Conservation (phyloP, 2,113 vertebrate species). For the Pollimyrus isidori region DNA sequence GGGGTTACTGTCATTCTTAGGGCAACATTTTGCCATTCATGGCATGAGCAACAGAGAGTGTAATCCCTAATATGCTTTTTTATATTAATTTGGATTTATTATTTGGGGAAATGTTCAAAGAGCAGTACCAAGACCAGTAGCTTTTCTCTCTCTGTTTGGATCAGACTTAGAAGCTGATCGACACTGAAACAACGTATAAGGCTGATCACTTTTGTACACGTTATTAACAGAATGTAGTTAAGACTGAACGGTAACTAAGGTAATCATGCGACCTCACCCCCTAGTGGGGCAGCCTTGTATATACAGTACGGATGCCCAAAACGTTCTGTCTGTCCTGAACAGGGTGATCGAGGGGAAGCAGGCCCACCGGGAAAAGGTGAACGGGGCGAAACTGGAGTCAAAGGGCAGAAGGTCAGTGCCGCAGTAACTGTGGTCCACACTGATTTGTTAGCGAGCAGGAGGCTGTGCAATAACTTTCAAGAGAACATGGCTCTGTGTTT, state of each 20-base stretch:
- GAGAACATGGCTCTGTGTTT: not conserved
- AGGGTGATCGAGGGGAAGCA: slow-evolving; percentile 87
- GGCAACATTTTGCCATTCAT: not conserved
- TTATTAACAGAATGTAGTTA: not conserved
- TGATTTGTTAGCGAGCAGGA: not conserved
- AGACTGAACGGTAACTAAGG: not conserved
- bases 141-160: not conserved
- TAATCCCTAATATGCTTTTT: not conserved
- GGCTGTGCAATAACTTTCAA: not conserved
- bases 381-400: slow-evolving; percentile 71
- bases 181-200: not conserved
- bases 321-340: slow-evolving; percentile 5
- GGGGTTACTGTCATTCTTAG: not conserved
- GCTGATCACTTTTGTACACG: not conserved
- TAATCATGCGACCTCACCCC: not conserved
- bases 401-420: slow-evolving; percentile 79
- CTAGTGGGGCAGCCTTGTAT: slow-evolving; percentile 16
- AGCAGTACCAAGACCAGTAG: not conserved
- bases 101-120: not conserved
- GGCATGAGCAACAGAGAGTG: not conserved
- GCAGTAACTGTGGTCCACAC: no score
- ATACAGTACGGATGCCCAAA: not conserved
- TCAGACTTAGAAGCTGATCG: not conserved
- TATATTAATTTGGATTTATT: not conserved
- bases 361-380: slow-evolving; percentile 85